phyloP scores from a whole-genome alignment of 1,140 invertebrate genomes.

The Calliopsis andreniformis region DNA sequence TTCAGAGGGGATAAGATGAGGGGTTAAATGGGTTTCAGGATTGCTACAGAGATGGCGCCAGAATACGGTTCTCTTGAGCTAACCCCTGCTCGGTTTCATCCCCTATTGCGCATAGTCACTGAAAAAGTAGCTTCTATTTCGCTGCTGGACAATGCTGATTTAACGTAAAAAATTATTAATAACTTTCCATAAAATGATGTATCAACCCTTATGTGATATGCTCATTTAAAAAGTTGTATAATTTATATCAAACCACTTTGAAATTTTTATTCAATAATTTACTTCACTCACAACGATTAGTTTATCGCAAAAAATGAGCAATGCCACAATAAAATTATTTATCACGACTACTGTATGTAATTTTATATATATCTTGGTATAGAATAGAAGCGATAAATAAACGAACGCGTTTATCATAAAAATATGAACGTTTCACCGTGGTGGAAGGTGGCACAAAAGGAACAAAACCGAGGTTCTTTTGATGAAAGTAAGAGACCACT shows the following conservation, averaged over 20 bases:
- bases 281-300: no score
- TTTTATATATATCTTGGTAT: no score
- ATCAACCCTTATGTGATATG: no score
- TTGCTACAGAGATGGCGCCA: slow-evolving; percentile 72
- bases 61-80: slow-evolving; percentile 30
- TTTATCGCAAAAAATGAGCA: no score
- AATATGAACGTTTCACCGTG: slow-evolving; percentile 34
- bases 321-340: no score
- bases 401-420: slow-evolving; percentile 17
- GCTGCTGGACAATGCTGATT: no score
- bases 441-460: slow-evolving; percentile 6
- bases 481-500: slow-evolving; percentile 28
- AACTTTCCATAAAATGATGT: no score
- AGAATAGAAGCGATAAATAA: slow-evolving; percentile 4
- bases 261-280: no score
- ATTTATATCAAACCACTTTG: no score
- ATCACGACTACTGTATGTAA: no score
- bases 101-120: background rate
- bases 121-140: no score
- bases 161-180: background rate
- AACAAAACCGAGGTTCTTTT: slow-evolving; percentile 27
- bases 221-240: no score
- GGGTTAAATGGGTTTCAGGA: slow-evolving; percentile 53
- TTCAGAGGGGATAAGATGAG: slow-evolving; percentile 49
- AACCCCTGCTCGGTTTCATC: slow-evolving; percentile 12